Evolutionary conservation across 2,888 invertebrate genomes (phyloP).

Genomic region (Neoaliturus tenellus): DNA sequence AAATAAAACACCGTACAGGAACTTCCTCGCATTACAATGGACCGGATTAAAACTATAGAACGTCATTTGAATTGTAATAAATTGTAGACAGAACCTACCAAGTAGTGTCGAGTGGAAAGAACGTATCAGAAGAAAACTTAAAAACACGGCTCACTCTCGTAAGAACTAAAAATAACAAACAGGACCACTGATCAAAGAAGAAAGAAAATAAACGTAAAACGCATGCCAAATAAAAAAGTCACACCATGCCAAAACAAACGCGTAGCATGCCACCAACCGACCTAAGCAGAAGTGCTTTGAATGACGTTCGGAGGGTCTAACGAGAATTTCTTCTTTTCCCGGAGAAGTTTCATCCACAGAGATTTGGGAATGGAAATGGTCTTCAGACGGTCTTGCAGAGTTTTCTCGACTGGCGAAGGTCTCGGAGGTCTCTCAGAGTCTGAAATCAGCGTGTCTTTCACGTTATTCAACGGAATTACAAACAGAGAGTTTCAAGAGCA

Average conservation of each 20-base stretch:
- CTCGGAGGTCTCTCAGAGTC: not conserved
- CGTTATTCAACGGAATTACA: not conserved
- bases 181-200: too few relatives aligned
- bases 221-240: not conserved
- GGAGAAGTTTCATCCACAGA: constrained; percentile 27
- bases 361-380: constrained; percentile 28
- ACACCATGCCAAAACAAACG: constrained; percentile 1
- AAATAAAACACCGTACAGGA: too few relatives aligned
- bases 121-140: not conserved
- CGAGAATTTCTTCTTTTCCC: not conserved
- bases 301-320: constrained; percentile 4
- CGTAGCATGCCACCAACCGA: constrained; percentile 20
- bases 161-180: not conserved
- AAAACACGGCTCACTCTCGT: not conserved
- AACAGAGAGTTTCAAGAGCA: not conserved
- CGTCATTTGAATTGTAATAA: too few relatives aligned
- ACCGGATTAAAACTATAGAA: too few relatives aligned
- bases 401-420: not conserved
- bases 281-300: not conserved
- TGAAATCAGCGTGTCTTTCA: not conserved
- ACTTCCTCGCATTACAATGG: too few relatives aligned
- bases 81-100: not conserved
- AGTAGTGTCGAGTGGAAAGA: not conserved
- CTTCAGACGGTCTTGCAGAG: not conserved
- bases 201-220: not conserved